Evolutionary conservation across 2,888 invertebrate species (phyloP), one percentile per base, ranked within the genome.

Genomic region (Agrotis ipsilon): DNA sequence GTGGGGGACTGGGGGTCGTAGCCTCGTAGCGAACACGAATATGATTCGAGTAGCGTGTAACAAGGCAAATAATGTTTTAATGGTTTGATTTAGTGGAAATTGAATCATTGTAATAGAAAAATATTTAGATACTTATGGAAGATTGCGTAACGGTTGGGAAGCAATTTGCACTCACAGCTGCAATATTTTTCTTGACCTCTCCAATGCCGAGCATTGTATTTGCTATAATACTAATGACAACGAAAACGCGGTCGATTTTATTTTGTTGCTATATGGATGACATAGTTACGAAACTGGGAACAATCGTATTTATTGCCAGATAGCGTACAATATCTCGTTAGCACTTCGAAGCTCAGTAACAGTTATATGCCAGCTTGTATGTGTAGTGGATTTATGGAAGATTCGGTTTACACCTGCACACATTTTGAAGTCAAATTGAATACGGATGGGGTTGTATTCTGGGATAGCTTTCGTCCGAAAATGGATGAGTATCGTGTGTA

Each of bases 1-100:
- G 62, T 54, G 67, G 60, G 72, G 68, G 67, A 62, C 43, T 54
- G 67, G 60, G 72, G 68, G 67, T 64, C 43, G 65, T 54, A 72
- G 51, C 51, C 27, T 54, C 60, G 65, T 58, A 27, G 59, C 9
- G 55, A 45, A 65, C 64, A 70, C 61, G 61, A 78, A 71, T 75
- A 51, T 68, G 46, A 72, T 62, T 72, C n/a, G 24, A 66, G 54
- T 62, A 51, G 61, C 51, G 61, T 65, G 21, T 76, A 64, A 72
- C 43, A 45, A 68, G 46, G 32, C 39, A 64, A 71, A 71, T 75
- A 69, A 57, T 43, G 21, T 58, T 68, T 48, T 57, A 60, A 74
- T 69, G 32, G 32, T 78, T 62, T 14, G 49, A 62, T 39, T 19
- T 59, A 49, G 19, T n/a, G 43, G 39, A 24, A 46, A 52, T 21